Base-by-base conservation (phyloP, 2,113 vertebrate species). In the Mola mola region DNA sequence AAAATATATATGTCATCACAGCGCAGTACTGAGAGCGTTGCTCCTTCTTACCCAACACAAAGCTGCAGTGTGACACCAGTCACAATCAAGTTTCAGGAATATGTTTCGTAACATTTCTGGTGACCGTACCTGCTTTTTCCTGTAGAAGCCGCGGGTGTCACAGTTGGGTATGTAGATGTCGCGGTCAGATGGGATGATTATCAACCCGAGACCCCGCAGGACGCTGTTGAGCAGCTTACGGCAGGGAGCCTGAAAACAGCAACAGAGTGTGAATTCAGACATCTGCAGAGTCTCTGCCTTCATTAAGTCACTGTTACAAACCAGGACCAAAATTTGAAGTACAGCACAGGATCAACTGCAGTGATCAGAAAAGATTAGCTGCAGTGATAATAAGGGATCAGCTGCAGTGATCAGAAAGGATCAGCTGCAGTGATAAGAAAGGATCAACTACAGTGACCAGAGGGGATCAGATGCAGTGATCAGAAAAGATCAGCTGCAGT, bases 91-190 rank as follows among this genome's bases (percentile, higher is more conserved):
- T n/a, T n/a, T n/a, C n/a, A n/a, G n/a, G n/a, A n/a, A n/a, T n/a
- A n/a, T n/a, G n/a, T n/a, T n/a, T n/a, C n/a, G n/a, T n/a, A n/a
- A n/a, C n/a, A n/a, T n/a, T n/a, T n/a, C n/a, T n/a, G 21, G 50
- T 21, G 41, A 43, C 13, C 9, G 21, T 83, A 94, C 93, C 93
- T 94, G 93, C 77, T 93, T 94, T 89, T 91, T 92, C 78, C 93
- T 91, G 87, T 94, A 94, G 88, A 92, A 94, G 6, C 93, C 93
- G 0, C 83, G 92, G 6, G 92, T 92, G 89, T 94, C 92, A 74
- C 93, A 94, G 90, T 94, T 94, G 37, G 93, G 93, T 73, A 94
- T 94, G 66, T 94, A 94, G 81, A 94, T 93, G 81, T 93, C 93
- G 3, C 90, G 90, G 57, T 92, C 91, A 0, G 91, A 91, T 81